Base-by-base conservation (phyloP, 1,140 invertebrate species). In the Apis dorsata region DNA sequence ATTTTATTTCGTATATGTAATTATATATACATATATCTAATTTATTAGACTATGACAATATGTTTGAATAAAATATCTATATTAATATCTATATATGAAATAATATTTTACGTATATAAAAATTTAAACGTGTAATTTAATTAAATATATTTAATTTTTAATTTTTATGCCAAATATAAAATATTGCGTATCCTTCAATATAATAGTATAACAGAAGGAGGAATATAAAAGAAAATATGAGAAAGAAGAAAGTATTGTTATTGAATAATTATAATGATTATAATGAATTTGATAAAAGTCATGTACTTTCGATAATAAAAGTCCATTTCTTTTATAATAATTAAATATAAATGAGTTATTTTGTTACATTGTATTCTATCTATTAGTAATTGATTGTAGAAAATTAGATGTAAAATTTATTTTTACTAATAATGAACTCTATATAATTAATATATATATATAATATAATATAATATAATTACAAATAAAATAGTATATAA, bases 1-100 rank as follows among this genome's bases (percentile, higher is more conserved):
- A 24, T 24, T 24, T 24, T 0, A 24, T 24, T 24, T 44, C 34
- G 5, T 44, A 44, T 44, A 44, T 44, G 17, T 49, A 44, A 83
- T 24, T 34, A 17, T 24, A 28, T 79, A 62, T 83, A 83, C 62
- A 85, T 86, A 85, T 53, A 24, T 86, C n/a, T 51, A 15, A 11
- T 69, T 1, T n/a, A 34, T 73, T 53, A 12, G 44, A n/a, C 72
- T 65, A 73, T n/a, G 49, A 71, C 21, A 84, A 59, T 76, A 66
- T 17, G 15, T 68, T 74, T 68, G 19, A 65, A 21, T 55, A 44
- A 19, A 44, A 44, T 44, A 44, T 44, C 2, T 24, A 51, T 11
- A 55, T 13, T 2, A 51, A 4, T 7, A 19, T 28, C n/a, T 2
- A 55, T 5, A 44, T 44, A 44, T 44, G 0, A 8, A 44, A 44